Evolutionary conservation across 2,113 vertebrate genomes (phyloP).

Genomic region (Sander vitreus): DNA sequence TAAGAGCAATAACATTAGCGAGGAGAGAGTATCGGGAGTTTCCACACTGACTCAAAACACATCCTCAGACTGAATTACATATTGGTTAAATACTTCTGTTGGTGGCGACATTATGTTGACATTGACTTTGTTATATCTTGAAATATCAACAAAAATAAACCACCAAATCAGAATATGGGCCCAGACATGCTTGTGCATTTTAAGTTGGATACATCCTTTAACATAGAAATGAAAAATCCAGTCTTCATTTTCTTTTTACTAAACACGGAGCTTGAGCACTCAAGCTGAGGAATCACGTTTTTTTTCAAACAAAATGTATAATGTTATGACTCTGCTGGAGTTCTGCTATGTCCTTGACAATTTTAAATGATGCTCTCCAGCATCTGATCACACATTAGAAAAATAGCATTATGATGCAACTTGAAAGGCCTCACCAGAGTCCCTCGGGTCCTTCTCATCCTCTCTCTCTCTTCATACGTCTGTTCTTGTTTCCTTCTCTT

Average conservation of each 20-base stretch:
- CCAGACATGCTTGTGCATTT: not conserved
- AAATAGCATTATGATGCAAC: slow-evolving; percentile 1
- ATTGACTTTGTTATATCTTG: not conserved
- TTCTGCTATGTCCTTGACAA: not conserved
- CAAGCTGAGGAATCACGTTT: not conserved
- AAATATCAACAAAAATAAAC: not conserved
- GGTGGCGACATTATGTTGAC: not conserved
- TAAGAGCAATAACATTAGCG: no score
- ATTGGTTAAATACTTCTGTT: not conserved
- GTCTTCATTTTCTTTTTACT: no score
- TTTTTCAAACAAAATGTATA: not conserved
- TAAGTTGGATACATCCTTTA: not conserved
- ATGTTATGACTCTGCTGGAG: not conserved
- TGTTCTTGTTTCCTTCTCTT: slow-evolving; percentile 8
- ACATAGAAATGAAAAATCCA: not conserved
- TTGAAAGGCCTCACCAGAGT: slow-evolving; percentile 12
- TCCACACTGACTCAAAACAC: not conserved
- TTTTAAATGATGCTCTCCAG: slow-evolving; percentile 14
- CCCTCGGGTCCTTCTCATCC: slow-evolving; percentile 5
- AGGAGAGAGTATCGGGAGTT: not conserved
- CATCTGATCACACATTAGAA: slow-evolving; percentile 9
- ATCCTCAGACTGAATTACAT: not conserved
- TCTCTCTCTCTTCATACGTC: slow-evolving; percentile 1
- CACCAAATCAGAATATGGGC: not conserved
- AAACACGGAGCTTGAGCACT: not conserved